Percentiles rank a stretch among this genome's conserved stretches.
Evolutionary conservation across 2,888 invertebrate genomes (phyloP).

Genomic region (Proisotoma minuta): DNA sequence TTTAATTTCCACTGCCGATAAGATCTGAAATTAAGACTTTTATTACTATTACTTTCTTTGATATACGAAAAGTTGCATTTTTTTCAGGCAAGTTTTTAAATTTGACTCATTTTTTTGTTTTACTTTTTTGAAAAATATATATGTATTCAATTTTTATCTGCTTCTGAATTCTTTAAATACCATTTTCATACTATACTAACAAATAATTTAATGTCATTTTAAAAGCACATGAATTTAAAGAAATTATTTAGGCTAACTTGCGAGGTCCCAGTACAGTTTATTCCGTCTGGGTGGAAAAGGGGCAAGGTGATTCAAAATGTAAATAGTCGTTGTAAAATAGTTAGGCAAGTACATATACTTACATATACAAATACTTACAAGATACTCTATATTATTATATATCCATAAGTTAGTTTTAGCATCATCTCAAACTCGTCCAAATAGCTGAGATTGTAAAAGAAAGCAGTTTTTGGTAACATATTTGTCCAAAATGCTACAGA

Average conservation of each 20-base stretch:
- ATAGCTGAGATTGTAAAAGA: conserved; percentile 14
- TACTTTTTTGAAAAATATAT: too few species aligned
- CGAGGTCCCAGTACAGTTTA: conserved; percentile 10
- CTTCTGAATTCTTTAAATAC: too few species aligned
- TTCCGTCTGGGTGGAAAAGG: conserved; percentile 34
- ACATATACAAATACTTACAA: not conserved
- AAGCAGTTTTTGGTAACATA: not conserved
- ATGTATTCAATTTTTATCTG: too few species aligned
- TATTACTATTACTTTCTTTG: too few species aligned
- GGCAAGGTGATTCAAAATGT: conserved; percentile 41
- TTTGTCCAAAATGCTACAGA: not conserved
- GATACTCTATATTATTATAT: not conserved
- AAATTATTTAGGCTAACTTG: conserved; percentile 4
- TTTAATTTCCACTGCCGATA: too few species aligned
- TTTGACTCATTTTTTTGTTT: too few species aligned
- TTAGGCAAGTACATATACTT: not conserved
- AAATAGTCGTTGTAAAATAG: conserved; percentile 11
- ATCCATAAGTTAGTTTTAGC: not conserved
- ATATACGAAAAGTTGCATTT: too few species aligned
- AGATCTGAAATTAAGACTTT: too few species aligned
- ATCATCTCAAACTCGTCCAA: conserved; percentile 11
- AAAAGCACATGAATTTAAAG: too few species aligned
- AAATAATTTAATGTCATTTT: too few species aligned
- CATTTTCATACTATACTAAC: too few species aligned
- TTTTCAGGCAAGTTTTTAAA: too few species aligned